phyloP scores from a whole-genome alignment of 1,140 invertebrate genomes.

The Caerostris extrusa region DNA sequence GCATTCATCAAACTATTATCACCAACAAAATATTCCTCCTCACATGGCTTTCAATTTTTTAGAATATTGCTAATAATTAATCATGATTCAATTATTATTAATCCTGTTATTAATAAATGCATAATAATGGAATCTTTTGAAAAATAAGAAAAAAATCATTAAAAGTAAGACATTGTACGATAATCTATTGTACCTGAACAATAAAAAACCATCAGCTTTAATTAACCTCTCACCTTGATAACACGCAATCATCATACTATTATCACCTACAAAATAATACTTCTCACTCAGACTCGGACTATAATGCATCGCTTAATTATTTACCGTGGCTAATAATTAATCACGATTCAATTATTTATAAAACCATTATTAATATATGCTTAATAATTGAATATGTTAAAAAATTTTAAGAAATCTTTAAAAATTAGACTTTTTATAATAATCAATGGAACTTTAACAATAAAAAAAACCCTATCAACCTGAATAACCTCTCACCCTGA shows the following conservation, averaged over 20 bases:
- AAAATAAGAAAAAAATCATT: too few relatives aligned
- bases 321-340: too few relatives aligned
- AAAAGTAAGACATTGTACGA: too few relatives aligned
- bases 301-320: too few relatives aligned
- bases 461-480: neutral
- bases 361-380: too few relatives aligned
- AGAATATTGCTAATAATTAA: too few relatives aligned
- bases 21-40: neutral
- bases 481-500: neutral
- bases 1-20: neutral
- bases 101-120: too few relatives aligned
- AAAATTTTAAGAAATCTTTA: neutral
- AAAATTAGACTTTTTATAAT: neutral
- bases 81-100: too few relatives aligned
- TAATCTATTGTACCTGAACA: neutral
- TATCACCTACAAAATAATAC: too few relatives aligned
- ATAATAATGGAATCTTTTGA: too few relatives aligned
- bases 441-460: neutral
- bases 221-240: neutral
- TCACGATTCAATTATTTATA: too few relatives aligned
- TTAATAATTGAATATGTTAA: neutral
- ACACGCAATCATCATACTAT: neutral
- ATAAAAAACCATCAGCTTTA: neutral
- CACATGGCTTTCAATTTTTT: neutral
- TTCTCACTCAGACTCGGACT: too few relatives aligned